Percentiles rank a stretch among this genome's conserved stretches.
Conservation (phyloP, 2,113 vertebrate species). For the Scartelaos histophorus region DNA sequence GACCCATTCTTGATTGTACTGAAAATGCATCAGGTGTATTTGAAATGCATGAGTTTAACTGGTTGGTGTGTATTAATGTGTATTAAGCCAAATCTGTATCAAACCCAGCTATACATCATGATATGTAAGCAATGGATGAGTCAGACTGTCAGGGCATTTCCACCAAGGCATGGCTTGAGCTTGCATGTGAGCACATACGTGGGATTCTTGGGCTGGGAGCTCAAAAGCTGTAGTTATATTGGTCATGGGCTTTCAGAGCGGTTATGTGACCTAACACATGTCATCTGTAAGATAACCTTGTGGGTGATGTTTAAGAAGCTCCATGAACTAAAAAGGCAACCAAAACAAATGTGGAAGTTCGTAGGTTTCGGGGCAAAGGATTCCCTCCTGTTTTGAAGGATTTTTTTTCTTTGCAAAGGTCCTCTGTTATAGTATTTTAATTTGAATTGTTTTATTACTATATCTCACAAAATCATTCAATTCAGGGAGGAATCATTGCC, state of each 20-base stretch:
- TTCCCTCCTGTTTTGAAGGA: too few species aligned
- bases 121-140: constrained; percentile 30
- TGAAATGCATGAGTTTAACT: constrained; percentile 39
- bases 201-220: constrained; percentile 36
- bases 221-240: constrained; percentile 55
- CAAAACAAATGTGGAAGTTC: not conserved
- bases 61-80: constrained; percentile 27
- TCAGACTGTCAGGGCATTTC: constrained; percentile 34
- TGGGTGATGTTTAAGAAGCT: constrained; percentile 12
- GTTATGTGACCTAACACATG: constrained; percentile 35
- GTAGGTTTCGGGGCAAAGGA: too few species aligned
- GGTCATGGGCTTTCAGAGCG: constrained; percentile 44
- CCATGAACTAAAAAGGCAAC: constrained; percentile 16
- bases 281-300: constrained; percentile 28
- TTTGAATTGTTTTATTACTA: too few species aligned
- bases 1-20: constrained; percentile 23
- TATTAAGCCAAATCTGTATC: constrained; percentile 12
- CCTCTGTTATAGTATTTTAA: too few species aligned
- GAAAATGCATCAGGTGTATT: constrained; percentile 8
- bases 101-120: not conserved
- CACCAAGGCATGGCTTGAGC: constrained; percentile 57
- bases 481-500: too few species aligned
- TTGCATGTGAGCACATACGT: constrained; percentile 57
- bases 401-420: too few species aligned
- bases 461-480: too few species aligned